Base-by-base conservation (phyloP, 2,888 invertebrate species). In the Drosophila paramelanica region DNA sequence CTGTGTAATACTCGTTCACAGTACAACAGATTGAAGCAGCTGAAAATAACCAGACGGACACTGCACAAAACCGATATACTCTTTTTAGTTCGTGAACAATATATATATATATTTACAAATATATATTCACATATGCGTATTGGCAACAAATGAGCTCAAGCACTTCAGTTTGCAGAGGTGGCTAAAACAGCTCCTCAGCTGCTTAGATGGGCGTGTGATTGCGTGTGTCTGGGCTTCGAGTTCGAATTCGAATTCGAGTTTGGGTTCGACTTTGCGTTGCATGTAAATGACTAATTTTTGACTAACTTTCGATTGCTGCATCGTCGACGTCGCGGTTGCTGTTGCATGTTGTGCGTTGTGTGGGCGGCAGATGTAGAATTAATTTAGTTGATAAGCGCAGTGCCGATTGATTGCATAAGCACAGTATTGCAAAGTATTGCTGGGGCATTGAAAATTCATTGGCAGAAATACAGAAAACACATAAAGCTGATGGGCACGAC, bases 251-350 rank as follows among this genome's bases (percentile, higher is more conserved):
- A 14, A 23, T 60, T 51, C 13, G 33, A 17, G 41, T 41, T 47
- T 20, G 53, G 23, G 27, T 51, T 56, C 13, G 52, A 25, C 38
- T 45, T 50, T 55, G 65, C 70, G 62, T 86, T 87, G 84, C 84
- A 87, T 86, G 80, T 75, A 89, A 88, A 84, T 85, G 85, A 88
- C 89, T 80, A 81, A 87, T 88, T 84, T 86, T 82, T 67, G 73
- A 73, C 69, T 56, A 81, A 76, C 80, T 82, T 84, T 84, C 84
- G 84, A 86, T 83, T 82, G 76, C 56, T 81, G 71, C 56, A 53
- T 52, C 51, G 50, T 13, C 13, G 43, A 31, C 11, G 42, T 53
- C 39, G 39, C 17, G 8, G 33, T 36, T 38, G 46, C 3, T 3
- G 58, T 23, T 25, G 23, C 23, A 36, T 52, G 41, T 55, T 53